These are phyloP conservation scores for Zosterops japonicus DNA, from an alignment of 2,113 vertebrate species.

Conservation along the genomic window DNA sequence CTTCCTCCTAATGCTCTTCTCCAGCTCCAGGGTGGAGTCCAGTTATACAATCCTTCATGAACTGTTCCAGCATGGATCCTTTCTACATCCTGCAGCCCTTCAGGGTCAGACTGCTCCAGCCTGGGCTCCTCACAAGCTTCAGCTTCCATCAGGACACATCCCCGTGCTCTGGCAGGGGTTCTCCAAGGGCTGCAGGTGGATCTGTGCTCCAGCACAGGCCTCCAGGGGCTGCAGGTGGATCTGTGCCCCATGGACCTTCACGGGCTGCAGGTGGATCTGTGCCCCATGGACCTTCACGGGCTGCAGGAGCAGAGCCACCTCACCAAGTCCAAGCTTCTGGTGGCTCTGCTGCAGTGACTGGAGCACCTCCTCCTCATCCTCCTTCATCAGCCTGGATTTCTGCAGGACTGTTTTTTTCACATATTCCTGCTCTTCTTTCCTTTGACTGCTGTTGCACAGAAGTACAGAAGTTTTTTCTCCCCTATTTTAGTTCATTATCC, in stretches of 20 bases:
- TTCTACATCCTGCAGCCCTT: neutral
- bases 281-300: accelerated
- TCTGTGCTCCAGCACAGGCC: accelerated
- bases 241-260: neutral
- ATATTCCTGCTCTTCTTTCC: neutral
- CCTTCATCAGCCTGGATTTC: neutral
- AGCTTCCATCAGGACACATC: neutral
- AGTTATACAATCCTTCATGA: neutral
- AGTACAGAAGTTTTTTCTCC: neutral
- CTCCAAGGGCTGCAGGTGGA: too few species aligned
- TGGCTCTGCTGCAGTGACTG: neutral
- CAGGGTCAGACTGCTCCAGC: neutral
- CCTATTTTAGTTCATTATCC: neutral
- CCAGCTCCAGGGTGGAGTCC: accelerated
- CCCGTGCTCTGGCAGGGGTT: accelerated
- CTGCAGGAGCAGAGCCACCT: neutral
- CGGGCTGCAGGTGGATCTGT: neutral
- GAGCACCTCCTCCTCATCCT: neutral
- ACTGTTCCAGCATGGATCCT: neutral
- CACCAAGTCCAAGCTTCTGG: too few species aligned
- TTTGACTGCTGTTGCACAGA: neutral
- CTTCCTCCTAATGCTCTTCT: neutral
- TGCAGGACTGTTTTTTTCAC: neutral
- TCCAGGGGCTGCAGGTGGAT: neutral
- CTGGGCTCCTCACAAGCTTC: accelerated